Base-by-base conservation (phyloP, 2,888 invertebrate genomes). In the Dasysyrphus albostriatus region DNA sequence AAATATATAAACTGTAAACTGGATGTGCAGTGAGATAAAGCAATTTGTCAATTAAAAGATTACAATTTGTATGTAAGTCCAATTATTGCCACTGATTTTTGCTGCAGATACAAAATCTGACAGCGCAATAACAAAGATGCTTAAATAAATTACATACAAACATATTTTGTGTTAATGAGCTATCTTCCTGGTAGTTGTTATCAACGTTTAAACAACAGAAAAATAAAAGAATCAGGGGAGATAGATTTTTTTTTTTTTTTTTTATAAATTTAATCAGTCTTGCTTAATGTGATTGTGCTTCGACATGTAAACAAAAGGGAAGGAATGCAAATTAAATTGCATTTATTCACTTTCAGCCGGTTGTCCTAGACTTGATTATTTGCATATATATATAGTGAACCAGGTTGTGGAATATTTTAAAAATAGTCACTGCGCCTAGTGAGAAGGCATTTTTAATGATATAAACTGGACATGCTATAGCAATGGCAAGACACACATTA, bases 261-360 rank as follows among this genome's bases (percentile, higher is more conserved):
- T 34, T 16, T n/a, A 54, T 59, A 80, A 80, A 74, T 59, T 42
- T 58, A 81, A 75, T 75, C 80, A 56, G 61, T 51, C 59, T 39
- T 32, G 16, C 74, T 74, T 12, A 69, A 51, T 29, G 39, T 69
- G 74, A 69, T 69, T 74, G 59, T 59, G 59, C 67, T 54, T 69
- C 65, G 65, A 47, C 79, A 63, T 16, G 29, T 56, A 80, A 74
- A 81, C 65, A 67, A 67, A 58, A 58, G 65, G 47, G 69, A 69
- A 24, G 61, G 29, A 54, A 47, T 74, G 74, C 39, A 75, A 72
- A 81, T 74, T 69, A 44, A 59, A 56, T 73, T 81, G 47, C 24
- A 56, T 54, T 69, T 34, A 59, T 59, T 58, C 59, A 51, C 54
- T 67, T 51, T 32, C 1, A 42, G 19, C 49, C 24, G 29, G 34